Conservation (phyloP, 2,797 vertebrate genomes). For the Bradypodion pumilum region DNA sequence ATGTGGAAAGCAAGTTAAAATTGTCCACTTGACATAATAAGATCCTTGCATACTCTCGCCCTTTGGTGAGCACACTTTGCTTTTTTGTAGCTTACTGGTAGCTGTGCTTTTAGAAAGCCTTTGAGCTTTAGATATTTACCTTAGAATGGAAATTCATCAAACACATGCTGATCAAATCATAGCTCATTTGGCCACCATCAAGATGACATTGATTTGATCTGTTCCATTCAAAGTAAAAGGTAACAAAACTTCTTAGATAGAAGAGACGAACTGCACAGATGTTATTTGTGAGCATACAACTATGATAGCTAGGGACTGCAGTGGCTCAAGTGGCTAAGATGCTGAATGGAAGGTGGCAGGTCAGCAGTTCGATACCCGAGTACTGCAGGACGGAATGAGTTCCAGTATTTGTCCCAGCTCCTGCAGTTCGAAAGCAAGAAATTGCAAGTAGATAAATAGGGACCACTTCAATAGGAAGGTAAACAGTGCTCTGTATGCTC, state of each 20-base stretch:
- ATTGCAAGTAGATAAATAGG: too few species aligned
- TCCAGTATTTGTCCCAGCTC: too few species aligned
- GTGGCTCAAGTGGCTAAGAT: too few species aligned
- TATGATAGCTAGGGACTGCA: conserved; percentile 18
- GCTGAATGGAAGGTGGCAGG: too few species aligned
- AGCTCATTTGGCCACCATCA: conserved; percentile 61
- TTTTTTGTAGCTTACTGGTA: conserved; percentile 27
- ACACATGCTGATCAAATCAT: conserved; percentile 58
- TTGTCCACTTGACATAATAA: background rate
- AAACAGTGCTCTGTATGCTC: too few species aligned
- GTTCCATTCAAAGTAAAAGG: conserved; percentile 62
- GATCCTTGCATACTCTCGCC: background rate
- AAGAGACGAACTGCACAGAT: conserved; percentile 34
- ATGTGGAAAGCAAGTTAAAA: conserved; percentile 35
- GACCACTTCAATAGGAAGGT: too few species aligned
- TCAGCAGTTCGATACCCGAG: too few species aligned
- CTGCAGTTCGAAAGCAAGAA: too few species aligned
- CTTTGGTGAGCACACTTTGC: conserved; percentile 36
- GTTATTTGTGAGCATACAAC: conserved; percentile 48
- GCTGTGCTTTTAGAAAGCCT: conserved; percentile 38
- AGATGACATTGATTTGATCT: conserved; percentile 67
- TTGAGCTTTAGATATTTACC: conserved; percentile 49
- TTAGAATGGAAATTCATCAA: conserved; percentile 63
- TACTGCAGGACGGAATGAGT: too few species aligned
- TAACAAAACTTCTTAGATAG: conserved; percentile 38